A percentile compares a stretch with the other conserved stretches of the same genome.
Conservation (phyloP, 2,113 vertebrate species). For the Odocoileus virginianus region DNA sequence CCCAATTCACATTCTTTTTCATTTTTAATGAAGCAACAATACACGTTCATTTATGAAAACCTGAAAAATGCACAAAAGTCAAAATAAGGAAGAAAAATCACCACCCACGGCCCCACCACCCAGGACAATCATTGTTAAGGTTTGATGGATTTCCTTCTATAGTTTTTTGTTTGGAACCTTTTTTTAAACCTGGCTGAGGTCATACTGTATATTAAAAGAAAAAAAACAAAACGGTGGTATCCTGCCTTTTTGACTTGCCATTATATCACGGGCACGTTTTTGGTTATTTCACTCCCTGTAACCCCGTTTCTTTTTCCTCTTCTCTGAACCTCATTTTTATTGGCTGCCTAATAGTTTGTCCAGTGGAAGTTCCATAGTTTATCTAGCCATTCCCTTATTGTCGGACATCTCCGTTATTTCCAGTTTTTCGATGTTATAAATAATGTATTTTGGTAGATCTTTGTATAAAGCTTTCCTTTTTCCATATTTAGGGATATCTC, state of each 20-base stretch:
- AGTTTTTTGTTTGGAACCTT: slow-evolving; percentile 59
- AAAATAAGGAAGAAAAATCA: slow-evolving; percentile 73
- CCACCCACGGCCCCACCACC: slow-evolving; percentile 51
- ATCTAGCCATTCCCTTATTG: slow-evolving; percentile 37
- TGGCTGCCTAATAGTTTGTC: background rate
- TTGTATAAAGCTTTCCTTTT: slow-evolving; percentile 2
- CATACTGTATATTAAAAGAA: slow-evolving; percentile 59
- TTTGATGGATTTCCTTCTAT: slow-evolving; percentile 74
- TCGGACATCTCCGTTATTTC: slow-evolving; percentile 7
- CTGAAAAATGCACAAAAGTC: slow-evolving; percentile 68
- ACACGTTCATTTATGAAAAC: slow-evolving; percentile 43
- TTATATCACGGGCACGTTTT: background rate
- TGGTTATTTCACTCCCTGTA: background rate
- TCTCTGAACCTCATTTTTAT: background rate
- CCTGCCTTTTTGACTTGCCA: slow-evolving; percentile 24
- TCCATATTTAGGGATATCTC: slow-evolving; percentile 28
- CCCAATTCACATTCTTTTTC: background rate
- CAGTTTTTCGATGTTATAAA: slow-evolving; percentile 18
- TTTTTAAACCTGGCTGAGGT: slow-evolving; percentile 61
- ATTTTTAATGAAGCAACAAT: slow-evolving; percentile 47
- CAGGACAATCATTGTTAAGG: slow-evolving; percentile 64
- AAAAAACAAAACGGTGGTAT: background rate
- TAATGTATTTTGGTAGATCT: background rate
- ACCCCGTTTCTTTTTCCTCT: background rate
- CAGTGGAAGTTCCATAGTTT: slow-evolving; percentile 54